These are phyloP conservation scores for Achatina immaculata DNA, from an alignment of 1,140 invertebrate genomes.

Conservation along the genomic window DNA sequence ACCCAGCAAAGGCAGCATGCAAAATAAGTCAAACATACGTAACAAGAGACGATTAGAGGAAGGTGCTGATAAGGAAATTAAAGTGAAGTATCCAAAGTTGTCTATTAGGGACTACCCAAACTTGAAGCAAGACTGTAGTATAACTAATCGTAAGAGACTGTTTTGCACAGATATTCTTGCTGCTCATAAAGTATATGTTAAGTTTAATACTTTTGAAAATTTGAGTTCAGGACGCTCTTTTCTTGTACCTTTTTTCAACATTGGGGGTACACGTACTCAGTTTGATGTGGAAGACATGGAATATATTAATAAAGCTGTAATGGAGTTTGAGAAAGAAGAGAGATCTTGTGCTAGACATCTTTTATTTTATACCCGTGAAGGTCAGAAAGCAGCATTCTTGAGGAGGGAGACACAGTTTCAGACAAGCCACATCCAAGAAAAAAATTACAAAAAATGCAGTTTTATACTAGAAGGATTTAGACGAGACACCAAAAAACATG, in stretches of 20 bases:
- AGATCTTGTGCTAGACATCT: conserved; percentile 32
- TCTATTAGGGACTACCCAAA: conserved; percentile 27
- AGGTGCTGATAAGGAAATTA: neutral
- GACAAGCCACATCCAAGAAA: conserved; percentile 5
- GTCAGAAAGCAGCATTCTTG: conserved; percentile 29
- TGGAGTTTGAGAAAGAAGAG: conserved; percentile 34
- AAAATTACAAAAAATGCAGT: conserved; percentile 31
- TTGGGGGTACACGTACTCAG: conserved; percentile 26
- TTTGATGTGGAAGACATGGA: conserved; percentile 38
- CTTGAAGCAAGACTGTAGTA: conserved; percentile 30
- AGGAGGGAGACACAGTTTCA: conserved; percentile 21
- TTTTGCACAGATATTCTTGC: conserved; percentile 31
- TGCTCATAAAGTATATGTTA: conserved; percentile 33
- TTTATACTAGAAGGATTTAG: conserved; percentile 23
- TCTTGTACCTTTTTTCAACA: conserved; percentile 36
- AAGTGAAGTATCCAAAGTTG: conserved; percentile 1
- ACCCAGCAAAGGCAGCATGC: no score
- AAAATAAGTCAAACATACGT: neutral
- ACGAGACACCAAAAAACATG: neutral
- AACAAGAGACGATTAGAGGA: conserved; percentile 26
- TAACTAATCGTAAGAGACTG: neutral
- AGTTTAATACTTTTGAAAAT: conserved; percentile 36
- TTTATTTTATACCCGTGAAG: conserved; percentile 24
- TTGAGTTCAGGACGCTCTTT: neutral
- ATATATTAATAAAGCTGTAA: conserved; percentile 30